Evolutionary conservation across 2,888 invertebrate genomes (phyloP).

Genomic region (Masnerella sp.): DNA sequence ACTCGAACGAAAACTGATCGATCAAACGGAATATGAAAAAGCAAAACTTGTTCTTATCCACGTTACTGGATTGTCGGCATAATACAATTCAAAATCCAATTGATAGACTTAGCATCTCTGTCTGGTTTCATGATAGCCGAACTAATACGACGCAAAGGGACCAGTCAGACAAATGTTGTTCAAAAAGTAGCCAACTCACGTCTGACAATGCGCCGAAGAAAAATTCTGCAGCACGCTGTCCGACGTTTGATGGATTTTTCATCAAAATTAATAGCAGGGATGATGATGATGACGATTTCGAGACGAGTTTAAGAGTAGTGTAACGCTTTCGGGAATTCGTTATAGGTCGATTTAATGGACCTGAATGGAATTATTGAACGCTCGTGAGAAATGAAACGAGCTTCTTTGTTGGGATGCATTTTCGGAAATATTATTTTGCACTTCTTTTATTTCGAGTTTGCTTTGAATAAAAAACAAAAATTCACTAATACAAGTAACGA

Average conservation of each 20-base stretch:
- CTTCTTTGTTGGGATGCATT: conserved; percentile 25
- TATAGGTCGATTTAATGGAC: conserved; percentile 52
- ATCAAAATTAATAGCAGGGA: conserved; percentile 59
- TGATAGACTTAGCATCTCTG: conserved; percentile 6
- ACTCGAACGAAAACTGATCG: too few species aligned
- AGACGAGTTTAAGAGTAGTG: conserved; percentile 43
- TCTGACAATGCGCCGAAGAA: conserved; percentile 56
- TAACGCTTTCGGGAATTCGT: conserved; percentile 56
- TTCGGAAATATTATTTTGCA: conserved; percentile 25
- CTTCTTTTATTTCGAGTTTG: conserved; percentile 2
- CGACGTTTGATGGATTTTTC: conserved; percentile 58
- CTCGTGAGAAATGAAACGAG: conserved; percentile 43
- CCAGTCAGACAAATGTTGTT: conserved; percentile 53
- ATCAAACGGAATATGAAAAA: too few species aligned
- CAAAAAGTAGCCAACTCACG: conserved; percentile 58
- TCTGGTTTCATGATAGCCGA: conserved; percentile 3
- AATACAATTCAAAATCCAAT: conserved; percentile 9
- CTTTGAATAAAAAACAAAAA: too few species aligned
- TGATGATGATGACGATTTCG: conserved; percentile 56
- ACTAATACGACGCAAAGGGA: conserved; percentile 46
- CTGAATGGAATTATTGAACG: conserved; percentile 54
- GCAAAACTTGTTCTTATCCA: too few species aligned
- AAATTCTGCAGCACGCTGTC: conserved; percentile 56
- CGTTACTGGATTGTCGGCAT: not conserved
- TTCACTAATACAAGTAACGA: too few species aligned